Conservation (phyloP, 2,113 vertebrate genomes). For the Rhadina sibilatrix region DNA sequence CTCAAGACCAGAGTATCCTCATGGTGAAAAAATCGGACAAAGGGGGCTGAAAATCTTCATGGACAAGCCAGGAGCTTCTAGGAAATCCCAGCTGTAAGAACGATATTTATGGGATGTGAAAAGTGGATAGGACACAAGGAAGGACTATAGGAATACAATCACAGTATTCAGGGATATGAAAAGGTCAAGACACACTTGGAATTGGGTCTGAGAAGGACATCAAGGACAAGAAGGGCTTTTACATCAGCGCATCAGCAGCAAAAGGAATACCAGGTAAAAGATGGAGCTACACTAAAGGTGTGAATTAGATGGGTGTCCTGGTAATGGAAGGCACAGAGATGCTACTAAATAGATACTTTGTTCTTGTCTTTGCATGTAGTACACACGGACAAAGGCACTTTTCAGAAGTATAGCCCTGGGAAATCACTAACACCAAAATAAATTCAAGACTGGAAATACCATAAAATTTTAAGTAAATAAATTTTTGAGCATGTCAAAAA, state of each 20-base stretch:
- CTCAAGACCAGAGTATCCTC: neutral
- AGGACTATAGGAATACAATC: neutral
- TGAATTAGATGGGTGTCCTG: neutral
- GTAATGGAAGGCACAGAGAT: neutral
- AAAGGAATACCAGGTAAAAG: neutral
- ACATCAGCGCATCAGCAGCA: neutral
- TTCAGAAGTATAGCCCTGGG: neutral
- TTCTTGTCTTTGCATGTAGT: neutral
- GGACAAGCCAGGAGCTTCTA: neutral
- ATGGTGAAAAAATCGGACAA: accelerated
- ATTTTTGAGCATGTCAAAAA: neutral
- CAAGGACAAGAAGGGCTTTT: neutral
- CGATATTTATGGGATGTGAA: neutral
- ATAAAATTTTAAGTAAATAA: neutral
- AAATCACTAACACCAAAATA: neutral
- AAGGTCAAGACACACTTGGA: neutral
- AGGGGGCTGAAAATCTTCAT: neutral
- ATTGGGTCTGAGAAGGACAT: no score
- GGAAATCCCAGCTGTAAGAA: neutral
- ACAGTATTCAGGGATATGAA: neutral
- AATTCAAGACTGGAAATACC: neutral
- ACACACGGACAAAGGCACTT: neutral
- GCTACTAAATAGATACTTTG: neutral
- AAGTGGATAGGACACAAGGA: neutral
- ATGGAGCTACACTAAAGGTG: neutral